These are phyloP conservation scores for Larimichthys polyactis DNA, from an alignment of 2,113 vertebrate species.

Conservation along the genomic window DNA sequence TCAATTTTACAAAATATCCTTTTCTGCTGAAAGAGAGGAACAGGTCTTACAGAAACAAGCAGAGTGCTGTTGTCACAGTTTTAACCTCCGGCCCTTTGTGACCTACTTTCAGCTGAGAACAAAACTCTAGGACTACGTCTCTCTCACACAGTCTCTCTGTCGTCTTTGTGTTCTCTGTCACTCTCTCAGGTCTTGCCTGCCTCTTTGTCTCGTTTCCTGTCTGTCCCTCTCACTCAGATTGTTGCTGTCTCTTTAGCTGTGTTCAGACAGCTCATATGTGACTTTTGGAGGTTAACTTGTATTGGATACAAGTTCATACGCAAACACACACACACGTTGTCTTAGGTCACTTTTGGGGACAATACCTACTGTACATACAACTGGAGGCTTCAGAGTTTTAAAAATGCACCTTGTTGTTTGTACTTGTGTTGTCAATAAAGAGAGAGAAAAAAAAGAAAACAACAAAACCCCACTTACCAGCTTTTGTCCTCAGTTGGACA, in stretches of 20 bases:
- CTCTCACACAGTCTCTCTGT: neutral
- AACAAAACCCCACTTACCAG: no score
- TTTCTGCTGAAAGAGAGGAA: constrained; percentile 30
- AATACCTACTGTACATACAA: no score
- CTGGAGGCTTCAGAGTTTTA: no score
- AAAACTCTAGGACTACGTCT: constrained; percentile 38
- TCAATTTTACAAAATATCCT: constrained; percentile 58
- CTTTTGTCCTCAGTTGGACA: no score
- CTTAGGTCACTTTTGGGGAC: no score
- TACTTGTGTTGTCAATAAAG: no score
- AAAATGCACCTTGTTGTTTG: no score
- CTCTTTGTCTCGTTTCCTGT: constrained; percentile 12
- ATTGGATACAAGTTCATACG: neutral
- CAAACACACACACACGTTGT: neutral
- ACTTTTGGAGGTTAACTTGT: neutral
- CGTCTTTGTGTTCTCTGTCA: neutral
- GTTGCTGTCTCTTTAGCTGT: neutral
- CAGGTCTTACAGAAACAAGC: constrained; percentile 50
- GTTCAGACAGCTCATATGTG: neutral
- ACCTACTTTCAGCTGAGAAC: constrained; percentile 74
- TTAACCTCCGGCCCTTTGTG: constrained; percentile 71
- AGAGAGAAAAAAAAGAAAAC: no score
- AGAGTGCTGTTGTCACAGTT: constrained; percentile 57
- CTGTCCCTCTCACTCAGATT: constrained; percentile 1
- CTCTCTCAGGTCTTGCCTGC: neutral